Base-by-base conservation (phyloP, 2,113 vertebrate species). In the Coturnix japonica region DNA sequence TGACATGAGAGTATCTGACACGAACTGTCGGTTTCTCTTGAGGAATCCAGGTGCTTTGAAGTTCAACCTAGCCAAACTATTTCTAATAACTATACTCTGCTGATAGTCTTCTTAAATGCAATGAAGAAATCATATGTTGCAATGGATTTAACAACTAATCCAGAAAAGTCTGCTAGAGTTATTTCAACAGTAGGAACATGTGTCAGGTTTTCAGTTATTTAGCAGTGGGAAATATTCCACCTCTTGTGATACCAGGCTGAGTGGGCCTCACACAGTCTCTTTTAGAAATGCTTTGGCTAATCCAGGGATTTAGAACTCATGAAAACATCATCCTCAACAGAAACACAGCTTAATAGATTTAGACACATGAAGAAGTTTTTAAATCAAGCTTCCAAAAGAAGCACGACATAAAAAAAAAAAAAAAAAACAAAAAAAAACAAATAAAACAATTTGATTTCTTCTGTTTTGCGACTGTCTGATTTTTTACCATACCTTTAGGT, bases 211-310 rank as follows among this genome's bases (percentile, higher is more conserved):
- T 78, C 63, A 81, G 33, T 64, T 61, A 51, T 25, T 60, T 49
- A 69, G 44, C 41, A 71, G 31, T 8, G 5, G 57, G 39, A 77
- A 90, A 64, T 66, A 71, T 57, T 81, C 93, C 17, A 8, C 44
- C 20, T 64, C 70, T 71, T 2, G 0, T 54, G 35, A 75, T 54
- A 76, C 19, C 35, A 83, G 59, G 44, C 47, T 85, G 41, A 85
- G 30, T 10, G 20, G 41, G 44, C 25, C 31, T 87, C 35, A 4
- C 28, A 59, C 28, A 1, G 0, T 4, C 44, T 67, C 54, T n/a
- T 51, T 51, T 74, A 87, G 69, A 94, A 91, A 83, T 61, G 47
- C 67, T 84, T 85, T 54, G 53, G 60, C 81, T 96, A 91, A 90
- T 82, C 81, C 66, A 72, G 2, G 0, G 53, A 74, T 87, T 96